Conservation (phyloP, 2,113 vertebrate genomes). For the Hylia prasina region DNA sequence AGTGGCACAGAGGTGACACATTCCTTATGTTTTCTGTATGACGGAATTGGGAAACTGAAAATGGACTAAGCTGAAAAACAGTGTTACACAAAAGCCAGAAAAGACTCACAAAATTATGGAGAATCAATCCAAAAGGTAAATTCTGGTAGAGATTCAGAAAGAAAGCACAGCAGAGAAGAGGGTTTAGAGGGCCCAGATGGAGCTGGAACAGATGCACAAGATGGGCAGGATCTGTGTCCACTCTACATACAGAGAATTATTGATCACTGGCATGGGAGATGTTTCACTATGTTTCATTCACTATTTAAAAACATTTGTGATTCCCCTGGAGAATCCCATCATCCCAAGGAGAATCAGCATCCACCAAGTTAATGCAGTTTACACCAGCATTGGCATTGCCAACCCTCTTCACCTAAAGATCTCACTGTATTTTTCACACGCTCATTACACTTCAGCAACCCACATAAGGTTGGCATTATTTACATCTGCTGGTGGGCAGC, state of each 20-base stretch:
- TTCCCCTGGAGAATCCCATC: not conserved
- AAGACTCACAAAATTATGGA: not conserved
- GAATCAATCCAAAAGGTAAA: not conserved
- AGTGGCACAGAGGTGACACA: not conserved
- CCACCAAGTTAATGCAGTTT: not conserved
- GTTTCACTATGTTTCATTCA: not conserved
- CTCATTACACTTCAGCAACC: not conserved
- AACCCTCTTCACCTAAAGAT: not conserved
- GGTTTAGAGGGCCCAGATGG: not conserved
- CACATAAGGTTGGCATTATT: not conserved
- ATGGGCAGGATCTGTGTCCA: not conserved
- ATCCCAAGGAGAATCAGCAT: not conserved
- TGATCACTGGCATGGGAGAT: not conserved
- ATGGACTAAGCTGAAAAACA: not conserved
- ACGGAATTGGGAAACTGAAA: not conserved
- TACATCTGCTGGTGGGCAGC: slow-evolving; percentile 7
- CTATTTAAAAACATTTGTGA: not conserved
- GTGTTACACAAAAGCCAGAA: not conserved
- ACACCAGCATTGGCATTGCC: not conserved
- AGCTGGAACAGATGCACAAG: not conserved
- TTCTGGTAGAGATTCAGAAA: not conserved
- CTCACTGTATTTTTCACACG: not conserved
- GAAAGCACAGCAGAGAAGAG: not conserved
- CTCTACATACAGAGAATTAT: not conserved
- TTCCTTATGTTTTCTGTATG: not conserved